phyloP scores from a whole-genome alignment of 2,888 invertebrate genomes.

The Chloromyia formosa region DNA sequence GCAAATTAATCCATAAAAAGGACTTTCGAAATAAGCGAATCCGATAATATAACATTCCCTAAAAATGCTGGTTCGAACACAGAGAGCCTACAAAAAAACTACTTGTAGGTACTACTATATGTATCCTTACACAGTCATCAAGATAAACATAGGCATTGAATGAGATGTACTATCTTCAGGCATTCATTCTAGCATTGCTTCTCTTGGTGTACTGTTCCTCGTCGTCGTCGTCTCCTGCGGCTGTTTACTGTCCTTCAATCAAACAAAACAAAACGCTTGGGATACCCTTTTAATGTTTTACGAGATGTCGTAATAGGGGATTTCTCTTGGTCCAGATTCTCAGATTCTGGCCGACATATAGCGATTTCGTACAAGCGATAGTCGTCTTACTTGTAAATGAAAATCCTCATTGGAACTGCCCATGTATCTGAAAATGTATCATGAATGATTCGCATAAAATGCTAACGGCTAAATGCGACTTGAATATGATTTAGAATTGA shows the following conservation, averaged over 20 bases:
- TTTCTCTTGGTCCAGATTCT: background rate
- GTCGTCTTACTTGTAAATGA: background rate
- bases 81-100: too few species aligned
- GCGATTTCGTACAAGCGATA: background rate
- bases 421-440: background rate
- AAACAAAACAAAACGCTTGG: background rate
- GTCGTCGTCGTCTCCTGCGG: too few species aligned
- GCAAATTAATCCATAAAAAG: too few species aligned
- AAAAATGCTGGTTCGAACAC: too few species aligned
- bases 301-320: background rate
- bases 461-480: background rate
- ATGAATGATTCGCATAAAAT: constrained; percentile 13
- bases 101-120: too few species aligned
- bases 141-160: background rate
- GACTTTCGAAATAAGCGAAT: too few species aligned
- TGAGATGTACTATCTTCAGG: background rate
- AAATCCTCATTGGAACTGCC: background rate
- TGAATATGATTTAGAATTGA: background rate
- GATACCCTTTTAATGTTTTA: constrained; percentile 19
- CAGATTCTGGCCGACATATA: background rate
- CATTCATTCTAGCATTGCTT: background rate
- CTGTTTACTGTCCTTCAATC: constrained; percentile 1
- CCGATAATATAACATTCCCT: too few species aligned
- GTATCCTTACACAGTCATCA: too few species aligned
- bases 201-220: too few species aligned